phyloP scores from a whole-genome alignment of 1,140 invertebrate genomes.

The Stenopsyche tienmushanensis region DNA sequence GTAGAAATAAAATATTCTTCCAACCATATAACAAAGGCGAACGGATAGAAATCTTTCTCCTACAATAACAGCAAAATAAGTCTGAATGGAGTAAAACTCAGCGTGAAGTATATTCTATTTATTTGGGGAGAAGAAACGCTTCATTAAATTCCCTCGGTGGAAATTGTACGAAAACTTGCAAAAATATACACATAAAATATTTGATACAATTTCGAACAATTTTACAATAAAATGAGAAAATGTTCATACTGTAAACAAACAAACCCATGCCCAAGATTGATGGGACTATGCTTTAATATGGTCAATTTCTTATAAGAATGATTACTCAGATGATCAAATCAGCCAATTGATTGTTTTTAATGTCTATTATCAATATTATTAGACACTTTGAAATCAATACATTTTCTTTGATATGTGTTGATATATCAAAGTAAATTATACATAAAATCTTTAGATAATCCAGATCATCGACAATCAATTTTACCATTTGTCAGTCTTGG shows the following conservation, averaged over 20 bases:
- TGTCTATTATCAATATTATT: too few species aligned
- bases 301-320: neutral
- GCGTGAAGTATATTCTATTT: too few species aligned
- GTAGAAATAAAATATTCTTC: neutral
- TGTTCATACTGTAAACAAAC: neutral
- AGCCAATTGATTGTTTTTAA: too few species aligned
- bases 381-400: too few species aligned
- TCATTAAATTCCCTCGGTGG: slow-evolving; percentile 6
- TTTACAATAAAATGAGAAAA: neutral
- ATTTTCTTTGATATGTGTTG: too few species aligned
- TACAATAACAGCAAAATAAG: too few species aligned
- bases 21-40: neutral
- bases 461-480: too few species aligned
- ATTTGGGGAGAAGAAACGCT: neutral
- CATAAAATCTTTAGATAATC: too few species aligned
- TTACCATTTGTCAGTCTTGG: too few species aligned
- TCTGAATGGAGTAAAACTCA: too few species aligned
- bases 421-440: too few species aligned
- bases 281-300: neutral
- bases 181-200: neutral
- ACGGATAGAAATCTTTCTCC: neutral
- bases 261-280: neutral
- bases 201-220: neutral
- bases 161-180: neutral
- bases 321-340: too few species aligned